A percentile compares a stretch with the other conserved stretches of the same genome.
Evolutionary conservation across 2,797 vertebrate genomes (phyloP).

Genomic region (Hemibagrus guttatus): DNA sequence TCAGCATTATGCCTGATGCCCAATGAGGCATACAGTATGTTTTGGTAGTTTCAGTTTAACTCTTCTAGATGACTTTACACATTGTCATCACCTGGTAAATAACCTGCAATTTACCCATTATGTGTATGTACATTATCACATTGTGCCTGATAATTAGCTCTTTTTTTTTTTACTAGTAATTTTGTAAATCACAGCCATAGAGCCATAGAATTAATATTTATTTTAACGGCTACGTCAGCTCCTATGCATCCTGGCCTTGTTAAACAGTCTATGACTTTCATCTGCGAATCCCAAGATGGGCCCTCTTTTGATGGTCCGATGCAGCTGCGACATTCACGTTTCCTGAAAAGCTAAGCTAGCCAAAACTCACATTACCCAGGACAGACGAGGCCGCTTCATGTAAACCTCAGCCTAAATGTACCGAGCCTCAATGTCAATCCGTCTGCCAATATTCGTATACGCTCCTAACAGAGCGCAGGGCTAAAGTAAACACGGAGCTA

Average conservation of each 20-base stretch:
- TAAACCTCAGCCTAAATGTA: conserved; percentile 20
- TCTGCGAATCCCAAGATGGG: conserved; percentile 2
- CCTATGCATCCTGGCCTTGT: neutral
- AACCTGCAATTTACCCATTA: neutral
- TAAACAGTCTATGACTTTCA: neutral
- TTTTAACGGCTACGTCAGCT: neutral
- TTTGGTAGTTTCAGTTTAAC: neutral
- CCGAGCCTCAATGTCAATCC: conserved; percentile 3
- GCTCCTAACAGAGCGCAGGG: neutral
- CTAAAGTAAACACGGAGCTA: conserved; percentile 32
- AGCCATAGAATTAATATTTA: neutral
- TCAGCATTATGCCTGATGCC: neutral
- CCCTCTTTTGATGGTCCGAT: conserved; percentile 3
- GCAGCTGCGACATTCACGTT: conserved; percentile 13
- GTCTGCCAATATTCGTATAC: conserved; percentile 8
- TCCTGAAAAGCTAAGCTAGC: neutral
- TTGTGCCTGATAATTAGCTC: neutral
- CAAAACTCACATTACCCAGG: conserved; percentile 33
- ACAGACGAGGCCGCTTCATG: neutral
- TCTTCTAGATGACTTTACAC: neutral
- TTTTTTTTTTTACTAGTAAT: neutral
- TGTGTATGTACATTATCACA: neutral
- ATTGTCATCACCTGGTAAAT: neutral
- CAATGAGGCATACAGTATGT: neutral
- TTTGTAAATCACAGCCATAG: neutral